These are phyloP conservation scores for Diarsia mendica DNA, from an alignment of 2,888 invertebrate genomes.

Conservation along the genomic window DNA sequence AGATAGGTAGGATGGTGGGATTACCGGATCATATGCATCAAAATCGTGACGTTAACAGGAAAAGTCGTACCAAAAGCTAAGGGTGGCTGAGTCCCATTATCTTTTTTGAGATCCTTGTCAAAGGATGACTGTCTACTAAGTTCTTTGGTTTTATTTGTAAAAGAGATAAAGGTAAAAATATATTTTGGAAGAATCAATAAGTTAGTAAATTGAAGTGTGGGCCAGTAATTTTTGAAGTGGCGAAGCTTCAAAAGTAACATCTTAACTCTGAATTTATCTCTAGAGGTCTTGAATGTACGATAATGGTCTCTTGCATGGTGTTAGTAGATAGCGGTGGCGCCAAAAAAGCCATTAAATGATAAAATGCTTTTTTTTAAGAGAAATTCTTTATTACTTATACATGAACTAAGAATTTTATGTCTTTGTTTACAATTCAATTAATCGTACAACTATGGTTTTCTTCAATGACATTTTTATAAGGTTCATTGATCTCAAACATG, in stretches of 20 bases:
- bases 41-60: constrained; percentile 57
- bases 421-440: not conserved
- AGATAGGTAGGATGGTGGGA: constrained; percentile 44
- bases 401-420: not conserved
- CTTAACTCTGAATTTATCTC: constrained; percentile 3
- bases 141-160: constrained; percentile 35
- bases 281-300: constrained; percentile 7
- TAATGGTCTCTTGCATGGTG: constrained; percentile 2
- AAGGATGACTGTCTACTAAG: constrained; percentile 50
- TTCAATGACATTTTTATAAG: constrained; percentile 16
- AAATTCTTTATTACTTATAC: constrained; percentile 5
- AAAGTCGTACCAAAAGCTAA: constrained; percentile 51
- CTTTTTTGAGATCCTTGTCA: constrained; percentile 45
- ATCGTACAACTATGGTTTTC: not conserved
- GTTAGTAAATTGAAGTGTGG: not conserved
- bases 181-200: constrained; percentile 10
- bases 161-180: constrained; percentile 32
- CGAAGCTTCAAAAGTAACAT: not conserved
- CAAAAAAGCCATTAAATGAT: constrained; percentile 9
- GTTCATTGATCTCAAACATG: constrained; percentile 78
- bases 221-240: not conserved
- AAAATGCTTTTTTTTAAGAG: not conserved
- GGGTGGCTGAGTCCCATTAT: constrained; percentile 41
- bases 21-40: constrained; percentile 49
- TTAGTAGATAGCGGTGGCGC: not conserved